Percentiles rank a stretch among this genome's conserved stretches.
Conservation (phyloP, 2,113 vertebrate genomes). For the Gasterosteus aculeatus region DNA sequence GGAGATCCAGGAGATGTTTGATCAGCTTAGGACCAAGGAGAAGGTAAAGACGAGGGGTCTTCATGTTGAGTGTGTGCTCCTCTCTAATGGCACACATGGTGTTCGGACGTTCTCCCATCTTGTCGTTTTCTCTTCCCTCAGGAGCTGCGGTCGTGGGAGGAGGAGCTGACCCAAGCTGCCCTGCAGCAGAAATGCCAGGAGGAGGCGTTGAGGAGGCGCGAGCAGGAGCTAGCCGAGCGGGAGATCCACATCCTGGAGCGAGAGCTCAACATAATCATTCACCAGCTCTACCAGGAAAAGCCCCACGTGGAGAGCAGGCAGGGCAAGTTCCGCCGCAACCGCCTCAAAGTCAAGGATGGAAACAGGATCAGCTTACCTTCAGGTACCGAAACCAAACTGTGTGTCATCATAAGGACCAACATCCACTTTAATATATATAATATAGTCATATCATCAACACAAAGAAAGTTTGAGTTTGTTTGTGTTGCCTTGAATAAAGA, state of each 20-base stretch:
- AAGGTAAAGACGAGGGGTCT: slow-evolving; percentile 81
- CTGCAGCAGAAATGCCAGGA: slow-evolving; percentile 97
- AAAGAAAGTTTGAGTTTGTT: not conserved
- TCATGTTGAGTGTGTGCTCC: not conserved
- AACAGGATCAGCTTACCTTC: slow-evolving; percentile 97
- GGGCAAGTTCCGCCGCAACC: slow-evolving; percentile 93
- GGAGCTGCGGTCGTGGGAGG: slow-evolving; percentile 97
- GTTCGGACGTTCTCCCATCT: not conserved
- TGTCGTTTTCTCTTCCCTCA: slow-evolving; percentile 45
- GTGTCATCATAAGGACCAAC: too few species aligned
- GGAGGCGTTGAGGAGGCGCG: slow-evolving; percentile 89
- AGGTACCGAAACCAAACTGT: slow-evolving; percentile 75
- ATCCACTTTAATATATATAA: not conserved
- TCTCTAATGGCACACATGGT: not conserved
- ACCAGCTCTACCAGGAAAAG: slow-evolving; percentile 97
- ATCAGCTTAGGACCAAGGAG: slow-evolving; percentile 96
- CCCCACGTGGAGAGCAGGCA: slow-evolving; percentile 94
- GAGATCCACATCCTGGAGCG: slow-evolving; percentile 97
- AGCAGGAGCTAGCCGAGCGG: slow-evolving; percentile 93
- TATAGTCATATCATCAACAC: not conserved
- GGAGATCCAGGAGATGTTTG: slow-evolving; percentile 99
- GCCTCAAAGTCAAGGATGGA: slow-evolving; percentile 93
- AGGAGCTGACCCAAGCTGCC: slow-evolving; percentile 91
- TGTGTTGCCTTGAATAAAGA: not conserved
- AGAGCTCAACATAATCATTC: slow-evolving; percentile 97